These are phyloP conservation scores for Drosophila cardini DNA, from an alignment of 1,140 invertebrate genomes.

Conservation along the genomic window DNA sequence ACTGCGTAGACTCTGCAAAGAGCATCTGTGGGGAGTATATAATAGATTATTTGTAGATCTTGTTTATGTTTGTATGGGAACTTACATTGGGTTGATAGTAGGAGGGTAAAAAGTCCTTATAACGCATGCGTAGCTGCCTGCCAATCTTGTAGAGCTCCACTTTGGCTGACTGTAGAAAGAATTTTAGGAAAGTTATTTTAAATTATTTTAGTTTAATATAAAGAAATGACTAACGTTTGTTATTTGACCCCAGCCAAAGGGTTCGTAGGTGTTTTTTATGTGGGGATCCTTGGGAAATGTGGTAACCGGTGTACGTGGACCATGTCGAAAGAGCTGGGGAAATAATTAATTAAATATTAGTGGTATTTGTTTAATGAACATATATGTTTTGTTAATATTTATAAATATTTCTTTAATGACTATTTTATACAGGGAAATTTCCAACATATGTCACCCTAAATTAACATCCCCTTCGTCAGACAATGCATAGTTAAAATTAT, in stretches of 20 bases:
- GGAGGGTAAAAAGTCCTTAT: constrained; percentile 86
- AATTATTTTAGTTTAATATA: background rate
- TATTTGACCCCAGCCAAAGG: constrained; percentile 91
- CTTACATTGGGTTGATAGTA: constrained; percentile 86
- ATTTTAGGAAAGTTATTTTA: constrained; percentile 10
- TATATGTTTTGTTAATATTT: background rate
- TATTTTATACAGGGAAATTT: too few relatives aligned
- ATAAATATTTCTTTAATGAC: too few relatives aligned
- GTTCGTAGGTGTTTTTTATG: constrained; percentile 87
- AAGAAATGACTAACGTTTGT: constrained; percentile 88
- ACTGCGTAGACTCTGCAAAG: constrained; percentile 88
- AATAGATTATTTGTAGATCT: constrained; percentile 1
- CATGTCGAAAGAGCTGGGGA: constrained; percentile 90
- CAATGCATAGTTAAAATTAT: too few relatives aligned
- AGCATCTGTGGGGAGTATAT: constrained; percentile 80
- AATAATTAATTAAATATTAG: background rate
- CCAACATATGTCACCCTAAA: too few relatives aligned
- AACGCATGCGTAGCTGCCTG: constrained; percentile 87
- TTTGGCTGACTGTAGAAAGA: constrained; percentile 80
- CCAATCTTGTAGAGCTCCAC: constrained; percentile 87
- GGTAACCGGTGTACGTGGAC: constrained; percentile 90
- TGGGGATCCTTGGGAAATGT: constrained; percentile 92
- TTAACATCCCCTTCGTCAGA: too few relatives aligned
- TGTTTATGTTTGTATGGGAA: background rate
- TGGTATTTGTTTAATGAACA: background rate